These are phyloP conservation scores for Xanthorhoe spadicearia DNA, from an alignment of 2,888 invertebrate species.

Conservation along the genomic window DNA sequence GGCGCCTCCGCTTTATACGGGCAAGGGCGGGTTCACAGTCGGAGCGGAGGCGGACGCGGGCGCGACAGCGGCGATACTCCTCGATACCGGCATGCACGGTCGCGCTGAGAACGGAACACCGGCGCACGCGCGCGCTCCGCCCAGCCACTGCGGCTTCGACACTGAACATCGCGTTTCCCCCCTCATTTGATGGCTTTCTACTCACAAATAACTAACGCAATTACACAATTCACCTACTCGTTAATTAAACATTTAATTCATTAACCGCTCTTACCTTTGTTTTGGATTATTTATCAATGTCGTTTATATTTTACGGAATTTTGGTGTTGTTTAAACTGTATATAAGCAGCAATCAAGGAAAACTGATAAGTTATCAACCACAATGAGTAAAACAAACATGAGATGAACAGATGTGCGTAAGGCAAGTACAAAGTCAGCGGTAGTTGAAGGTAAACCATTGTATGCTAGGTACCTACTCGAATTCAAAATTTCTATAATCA, in stretches of 20 bases:
- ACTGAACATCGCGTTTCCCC: slow-evolving; percentile 54
- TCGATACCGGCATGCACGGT: slow-evolving; percentile 32
- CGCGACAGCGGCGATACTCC: slow-evolving; percentile 45
- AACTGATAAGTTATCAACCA: slow-evolving; percentile 14
- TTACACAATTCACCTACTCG: slow-evolving; percentile 62
- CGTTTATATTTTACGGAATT: slow-evolving; percentile 20
- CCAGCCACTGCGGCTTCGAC: slow-evolving; percentile 58
- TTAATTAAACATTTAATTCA: slow-evolving; percentile 44
- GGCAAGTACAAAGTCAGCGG: slow-evolving; percentile 7
- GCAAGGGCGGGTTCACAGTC: slow-evolving; percentile 54
- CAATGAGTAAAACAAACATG: slow-evolving; percentile 4
- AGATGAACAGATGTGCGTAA: background rate
- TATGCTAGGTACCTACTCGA: background rate
- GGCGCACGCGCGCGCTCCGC: slow-evolving; percentile 49
- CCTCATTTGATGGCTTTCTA: slow-evolving; percentile 61
- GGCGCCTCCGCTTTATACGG: slow-evolving; percentile 72
- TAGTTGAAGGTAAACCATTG: background rate
- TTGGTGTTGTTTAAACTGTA: slow-evolving; percentile 5
- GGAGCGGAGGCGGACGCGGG: slow-evolving; percentile 56
- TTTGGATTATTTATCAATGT: slow-evolving; percentile 44
- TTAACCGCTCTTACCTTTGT: slow-evolving; percentile 32
- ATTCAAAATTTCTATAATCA: background rate
- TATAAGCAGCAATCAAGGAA: slow-evolving; percentile 6
- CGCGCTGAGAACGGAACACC: slow-evolving; percentile 41
- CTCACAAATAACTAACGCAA: slow-evolving; percentile 60